Evolutionary conservation across 2,113 vertebrate species (phyloP).

Genomic region (Jaculus jaculus): DNA sequence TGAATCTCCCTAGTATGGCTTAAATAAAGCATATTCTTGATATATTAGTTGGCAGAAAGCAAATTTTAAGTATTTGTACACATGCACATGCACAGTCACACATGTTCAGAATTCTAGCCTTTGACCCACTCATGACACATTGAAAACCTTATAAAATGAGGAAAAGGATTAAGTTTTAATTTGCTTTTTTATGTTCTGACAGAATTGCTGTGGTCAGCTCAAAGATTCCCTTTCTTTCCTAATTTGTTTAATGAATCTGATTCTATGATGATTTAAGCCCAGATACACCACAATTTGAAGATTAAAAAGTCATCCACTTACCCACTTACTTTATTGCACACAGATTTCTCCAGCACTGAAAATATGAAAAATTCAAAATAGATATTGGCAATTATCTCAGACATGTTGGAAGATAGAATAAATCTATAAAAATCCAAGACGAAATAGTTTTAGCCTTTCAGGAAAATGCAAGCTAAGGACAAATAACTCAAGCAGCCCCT

Average conservation of each 20-base stretch:
- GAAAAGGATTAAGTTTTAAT: not conserved
- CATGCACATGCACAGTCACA: slow-evolving; percentile 27
- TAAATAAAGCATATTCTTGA: slow-evolving; percentile 40
- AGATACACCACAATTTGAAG: not conserved
- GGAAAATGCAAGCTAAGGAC: not conserved
- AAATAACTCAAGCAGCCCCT: not conserved
- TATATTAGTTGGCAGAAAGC: slow-evolving; percentile 47
- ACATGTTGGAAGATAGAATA: slow-evolving; percentile 43
- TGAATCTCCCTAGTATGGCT: not conserved
- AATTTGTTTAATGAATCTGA: not conserved
- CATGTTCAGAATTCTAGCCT: not conserved
- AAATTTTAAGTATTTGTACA: not conserved
- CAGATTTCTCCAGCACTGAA: not conserved
- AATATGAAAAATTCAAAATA: slow-evolving; percentile 12
- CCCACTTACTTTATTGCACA: not conserved
- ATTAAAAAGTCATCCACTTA: slow-evolving; percentile 17
- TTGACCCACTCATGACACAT: not conserved
- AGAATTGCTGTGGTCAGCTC: slow-evolving; percentile 10
- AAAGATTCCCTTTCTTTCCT: not conserved
- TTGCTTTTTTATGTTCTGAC: slow-evolving; percentile 14
- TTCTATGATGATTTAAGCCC: not conserved
- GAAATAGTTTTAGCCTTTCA: not conserved
- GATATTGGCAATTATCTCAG: not conserved
- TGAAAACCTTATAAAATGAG: not conserved
- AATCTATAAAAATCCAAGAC: not conserved